Evolutionary conservation across 1,140 invertebrate species (phyloP).

Genomic region (Pissodes strobi): DNA sequence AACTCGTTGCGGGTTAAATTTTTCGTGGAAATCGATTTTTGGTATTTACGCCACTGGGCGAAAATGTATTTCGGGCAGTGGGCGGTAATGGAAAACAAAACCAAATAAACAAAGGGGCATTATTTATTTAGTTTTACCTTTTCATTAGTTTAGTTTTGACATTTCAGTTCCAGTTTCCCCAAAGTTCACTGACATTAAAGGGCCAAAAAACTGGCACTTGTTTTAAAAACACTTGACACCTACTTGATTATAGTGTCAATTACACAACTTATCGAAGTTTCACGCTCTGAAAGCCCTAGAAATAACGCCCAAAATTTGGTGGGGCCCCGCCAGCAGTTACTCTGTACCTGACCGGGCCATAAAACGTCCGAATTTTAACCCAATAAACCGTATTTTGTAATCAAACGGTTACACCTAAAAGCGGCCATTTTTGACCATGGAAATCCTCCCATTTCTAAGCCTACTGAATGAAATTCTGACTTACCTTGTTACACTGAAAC

Average conservation of each 20-base stretch:
- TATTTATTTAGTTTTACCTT: neutral
- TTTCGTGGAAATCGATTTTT: constrained; percentile 12
- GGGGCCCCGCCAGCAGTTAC: neutral
- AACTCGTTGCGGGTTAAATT: neutral
- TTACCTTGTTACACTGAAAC: constrained; percentile 29
- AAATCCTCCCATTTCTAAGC: constrained; percentile 2
- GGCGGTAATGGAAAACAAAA: constrained; percentile 10
- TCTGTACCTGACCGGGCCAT: neutral
- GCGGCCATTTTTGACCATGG: constrained; percentile 10
- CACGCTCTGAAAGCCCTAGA: too few relatives aligned
- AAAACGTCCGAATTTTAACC: constrained; percentile 2
- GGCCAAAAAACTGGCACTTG: constrained; percentile 27
- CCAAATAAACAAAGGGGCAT: constrained; percentile 10
- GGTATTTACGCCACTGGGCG: neutral
- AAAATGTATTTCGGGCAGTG: neutral
- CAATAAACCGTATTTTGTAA: constrained; percentile 25
- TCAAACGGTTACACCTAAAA: constrained; percentile 19
- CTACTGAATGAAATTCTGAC: constrained; percentile 13
- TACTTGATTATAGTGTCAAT: neutral
- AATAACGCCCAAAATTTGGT: too few relatives aligned
- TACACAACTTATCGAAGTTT: too few relatives aligned
- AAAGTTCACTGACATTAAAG: constrained; percentile 32
- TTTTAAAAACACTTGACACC: constrained; percentile 25
- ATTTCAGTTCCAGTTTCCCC: constrained; percentile 16
- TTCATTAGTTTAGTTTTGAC: neutral